phyloP scores from a whole-genome alignment of 1,140 invertebrate species.

The Leguminivora glycinivorella region DNA sequence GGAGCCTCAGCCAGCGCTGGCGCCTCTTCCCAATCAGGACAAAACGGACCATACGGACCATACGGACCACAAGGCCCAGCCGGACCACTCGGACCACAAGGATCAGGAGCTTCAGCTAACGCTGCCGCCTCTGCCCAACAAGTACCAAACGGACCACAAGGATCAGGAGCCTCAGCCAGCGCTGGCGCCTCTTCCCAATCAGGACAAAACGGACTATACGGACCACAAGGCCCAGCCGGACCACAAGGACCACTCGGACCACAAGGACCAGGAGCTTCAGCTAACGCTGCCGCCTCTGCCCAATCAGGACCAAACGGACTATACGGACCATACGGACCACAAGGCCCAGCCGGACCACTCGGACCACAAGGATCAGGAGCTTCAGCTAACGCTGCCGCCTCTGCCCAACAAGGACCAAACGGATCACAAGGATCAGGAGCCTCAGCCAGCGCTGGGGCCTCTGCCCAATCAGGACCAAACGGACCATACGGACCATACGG shows the following conservation, averaged over 20 bases:
- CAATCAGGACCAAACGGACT: conserved; percentile 24
- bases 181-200: background rate
- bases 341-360: conserved; percentile 4
- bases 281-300: conserved; percentile 31
- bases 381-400: background rate
- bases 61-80: background rate
- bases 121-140: background rate
- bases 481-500: conserved; percentile 8
- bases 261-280: conserved; percentile 12
- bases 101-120: too few species aligned
- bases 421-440: background rate
- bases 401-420: background rate
- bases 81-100: background rate
- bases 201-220: conserved; percentile 12
- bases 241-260: conserved; percentile 5
- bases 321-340: conserved; percentile 30
- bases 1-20: background rate
- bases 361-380: conserved; percentile 5
- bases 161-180: conserved; percentile 26
- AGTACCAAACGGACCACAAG: conserved; percentile 23
- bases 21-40: background rate
- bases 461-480: background rate
- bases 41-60: conserved; percentile 14
- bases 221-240: conserved; percentile 16
- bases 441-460: background rate